phyloP scores from a whole-genome alignment of 2,113 vertebrate genomes.

The Chiloscyllium plagiosum region DNA sequence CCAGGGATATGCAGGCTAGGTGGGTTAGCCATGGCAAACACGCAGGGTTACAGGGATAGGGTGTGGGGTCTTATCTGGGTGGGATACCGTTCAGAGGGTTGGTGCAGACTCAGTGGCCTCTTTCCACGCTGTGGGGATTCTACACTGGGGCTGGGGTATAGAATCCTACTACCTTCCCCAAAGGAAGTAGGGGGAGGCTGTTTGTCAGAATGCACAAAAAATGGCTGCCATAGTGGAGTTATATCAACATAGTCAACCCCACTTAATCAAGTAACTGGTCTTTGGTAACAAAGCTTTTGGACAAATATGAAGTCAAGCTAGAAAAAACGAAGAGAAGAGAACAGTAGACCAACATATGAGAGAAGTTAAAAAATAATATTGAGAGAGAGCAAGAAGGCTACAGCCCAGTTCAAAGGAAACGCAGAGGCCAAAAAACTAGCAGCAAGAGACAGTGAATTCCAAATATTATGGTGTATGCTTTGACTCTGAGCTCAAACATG shows the following conservation, averaged over 20 bases:
- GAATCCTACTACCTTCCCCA: not conserved
- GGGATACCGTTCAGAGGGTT: too few relatives aligned
- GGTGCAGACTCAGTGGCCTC: too few relatives aligned
- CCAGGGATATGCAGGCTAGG: too few relatives aligned
- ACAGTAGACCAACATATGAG: not conserved
- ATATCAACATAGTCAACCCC: not conserved
- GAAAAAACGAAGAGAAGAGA: not conserved
- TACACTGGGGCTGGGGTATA: not conserved
- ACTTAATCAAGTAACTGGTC: not conserved
- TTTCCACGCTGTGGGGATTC: too few relatives aligned
- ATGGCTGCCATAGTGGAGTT: not conserved
- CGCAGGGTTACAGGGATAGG: too few relatives aligned
- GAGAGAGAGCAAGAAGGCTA: too few relatives aligned
- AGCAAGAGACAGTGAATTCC: not conserved
- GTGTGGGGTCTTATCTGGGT: too few relatives aligned
- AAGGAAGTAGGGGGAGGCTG: not conserved
- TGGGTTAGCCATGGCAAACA: too few relatives aligned
- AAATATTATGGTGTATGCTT: not conserved
- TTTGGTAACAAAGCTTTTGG: not conserved
- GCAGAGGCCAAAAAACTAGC: not conserved
- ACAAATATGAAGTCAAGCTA: not conserved
- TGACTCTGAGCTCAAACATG: not conserved
- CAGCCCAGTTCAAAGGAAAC: not conserved
- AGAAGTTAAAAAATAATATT: not conserved
- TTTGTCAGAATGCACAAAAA: not conserved